phyloP scores from a whole-genome alignment of 2,888 invertebrate genomes.

The Brachypalpus laphriformis region DNA sequence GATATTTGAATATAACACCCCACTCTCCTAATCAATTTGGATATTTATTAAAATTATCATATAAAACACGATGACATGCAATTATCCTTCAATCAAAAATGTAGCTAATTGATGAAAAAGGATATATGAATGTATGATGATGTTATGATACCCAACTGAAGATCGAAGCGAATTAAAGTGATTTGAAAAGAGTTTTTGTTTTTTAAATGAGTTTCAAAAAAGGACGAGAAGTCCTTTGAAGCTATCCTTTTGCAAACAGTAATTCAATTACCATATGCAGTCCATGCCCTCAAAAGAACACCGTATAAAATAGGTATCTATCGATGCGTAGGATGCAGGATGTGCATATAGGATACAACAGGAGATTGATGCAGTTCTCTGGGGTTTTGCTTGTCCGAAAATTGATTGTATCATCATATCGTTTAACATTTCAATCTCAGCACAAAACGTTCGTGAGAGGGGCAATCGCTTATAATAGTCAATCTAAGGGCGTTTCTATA shows the following conservation, averaged over 20 bases:
- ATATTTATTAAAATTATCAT: slow-evolving; percentile 32
- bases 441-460: slow-evolving; percentile 18
- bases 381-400: slow-evolving; percentile 57
- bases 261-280: slow-evolving; percentile 40
- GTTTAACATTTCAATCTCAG: slow-evolving; percentile 69
- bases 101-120: background rate
- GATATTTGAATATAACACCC: slow-evolving; percentile 19
- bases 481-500: slow-evolving; percentile 48
- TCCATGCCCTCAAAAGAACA: background rate
- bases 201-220: background rate
- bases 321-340: background rate
- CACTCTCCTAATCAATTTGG: background rate
- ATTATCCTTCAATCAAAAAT: slow-evolving; percentile 29
- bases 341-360: background rate
- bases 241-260: slow-evolving; percentile 14
- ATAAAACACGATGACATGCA: slow-evolving; percentile 27
- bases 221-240: slow-evolving; percentile 11
- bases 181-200: background rate
- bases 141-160: background rate
- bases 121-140: background rate
- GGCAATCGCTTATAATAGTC: slow-evolving; percentile 47
- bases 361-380: slow-evolving; percentile 15
- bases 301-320: background rate
- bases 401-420: slow-evolving; percentile 71
- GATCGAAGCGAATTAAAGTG: background rate